Evolutionary conservation across 2,797 vertebrate genomes (phyloP).

Genomic region (Serranus cabrilla): DNA sequence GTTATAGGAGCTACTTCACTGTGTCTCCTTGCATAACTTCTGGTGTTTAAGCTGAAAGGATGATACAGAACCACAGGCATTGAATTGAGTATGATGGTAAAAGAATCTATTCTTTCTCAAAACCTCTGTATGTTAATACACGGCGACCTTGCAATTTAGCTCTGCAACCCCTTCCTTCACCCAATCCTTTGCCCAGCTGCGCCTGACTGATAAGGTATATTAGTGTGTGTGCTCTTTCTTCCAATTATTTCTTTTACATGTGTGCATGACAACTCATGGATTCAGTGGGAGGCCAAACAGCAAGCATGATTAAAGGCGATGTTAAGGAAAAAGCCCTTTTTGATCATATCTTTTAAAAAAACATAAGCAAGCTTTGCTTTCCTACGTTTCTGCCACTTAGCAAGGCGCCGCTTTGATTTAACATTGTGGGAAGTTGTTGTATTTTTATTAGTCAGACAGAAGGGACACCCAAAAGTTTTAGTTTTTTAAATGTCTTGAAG

Average conservation of each 20-base stretch:
- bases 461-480: neutral
- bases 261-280: slow-evolving; percentile 78
- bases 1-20: slow-evolving; percentile 27
- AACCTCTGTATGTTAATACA: slow-evolving; percentile 78
- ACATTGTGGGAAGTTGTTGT: neutral
- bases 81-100: slow-evolving; percentile 56
- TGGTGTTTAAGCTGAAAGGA: slow-evolving; percentile 64
- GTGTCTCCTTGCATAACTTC: slow-evolving; percentile 48
- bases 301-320: slow-evolving; percentile 69
- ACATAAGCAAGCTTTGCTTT: slow-evolving; percentile 36
- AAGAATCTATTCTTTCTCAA: slow-evolving; percentile 71
- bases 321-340: slow-evolving; percentile 53
- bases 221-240: slow-evolving; percentile 73
- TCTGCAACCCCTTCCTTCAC: slow-evolving; percentile 62
- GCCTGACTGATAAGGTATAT: slow-evolving; percentile 81
- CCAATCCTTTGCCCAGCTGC: slow-evolving; percentile 69
- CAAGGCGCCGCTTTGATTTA: slow-evolving; percentile 7
- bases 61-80: slow-evolving; percentile 58
- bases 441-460: slow-evolving; percentile 1
- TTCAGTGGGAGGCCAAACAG: slow-evolving; percentile 63
- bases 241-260: slow-evolving; percentile 78
- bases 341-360: slow-evolving; percentile 67
- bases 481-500: too few relatives aligned
- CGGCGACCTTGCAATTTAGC: slow-evolving; percentile 75
- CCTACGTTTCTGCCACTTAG: slow-evolving; percentile 8